A percentile compares a stretch with the other conserved stretches of the same genome.
Conservation (phyloP, 2,113 vertebrate species). For the Crotalus viridis region DNA sequence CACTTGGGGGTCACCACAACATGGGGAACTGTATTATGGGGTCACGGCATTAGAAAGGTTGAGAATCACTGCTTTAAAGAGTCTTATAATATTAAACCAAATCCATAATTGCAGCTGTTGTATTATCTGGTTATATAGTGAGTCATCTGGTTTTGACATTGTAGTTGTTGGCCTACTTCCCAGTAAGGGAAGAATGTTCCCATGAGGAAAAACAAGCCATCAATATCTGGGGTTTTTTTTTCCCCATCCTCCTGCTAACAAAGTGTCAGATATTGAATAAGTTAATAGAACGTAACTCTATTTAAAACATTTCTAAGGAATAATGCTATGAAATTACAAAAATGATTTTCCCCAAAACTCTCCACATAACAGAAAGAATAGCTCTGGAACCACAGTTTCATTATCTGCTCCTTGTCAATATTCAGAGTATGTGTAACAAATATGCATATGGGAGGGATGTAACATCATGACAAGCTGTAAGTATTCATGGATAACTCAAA, state of each 20-base stretch:
- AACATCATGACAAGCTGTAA: not conserved
- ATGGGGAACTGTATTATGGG: too few relatives aligned
- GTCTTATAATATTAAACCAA: not conserved
- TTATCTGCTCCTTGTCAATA: not conserved
- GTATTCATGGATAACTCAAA: not conserved
- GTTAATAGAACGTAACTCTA: not conserved
- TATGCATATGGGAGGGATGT: not conserved
- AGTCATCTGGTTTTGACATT: not conserved
- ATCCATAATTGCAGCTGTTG: not conserved
- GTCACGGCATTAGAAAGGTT: too few relatives aligned
- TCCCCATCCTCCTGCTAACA: not conserved
- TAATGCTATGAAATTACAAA: not conserved
- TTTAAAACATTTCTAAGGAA: not conserved
- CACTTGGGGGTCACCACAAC: too few relatives aligned
- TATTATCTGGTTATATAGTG: not conserved
- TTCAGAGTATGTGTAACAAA: not conserved
- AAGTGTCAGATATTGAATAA: not conserved
- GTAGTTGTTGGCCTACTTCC: not conserved
- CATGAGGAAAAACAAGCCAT: not conserved
- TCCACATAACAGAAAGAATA: not conserved
- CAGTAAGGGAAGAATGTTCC: not conserved
- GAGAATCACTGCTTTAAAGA: not conserved
- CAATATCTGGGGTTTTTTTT: not conserved
- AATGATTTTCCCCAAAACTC: not conserved
- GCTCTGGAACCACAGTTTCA: not conserved